These are phyloP conservation scores for Campodea augens DNA, from an alignment of 1,140 invertebrate species.

Conservation along the genomic window DNA sequence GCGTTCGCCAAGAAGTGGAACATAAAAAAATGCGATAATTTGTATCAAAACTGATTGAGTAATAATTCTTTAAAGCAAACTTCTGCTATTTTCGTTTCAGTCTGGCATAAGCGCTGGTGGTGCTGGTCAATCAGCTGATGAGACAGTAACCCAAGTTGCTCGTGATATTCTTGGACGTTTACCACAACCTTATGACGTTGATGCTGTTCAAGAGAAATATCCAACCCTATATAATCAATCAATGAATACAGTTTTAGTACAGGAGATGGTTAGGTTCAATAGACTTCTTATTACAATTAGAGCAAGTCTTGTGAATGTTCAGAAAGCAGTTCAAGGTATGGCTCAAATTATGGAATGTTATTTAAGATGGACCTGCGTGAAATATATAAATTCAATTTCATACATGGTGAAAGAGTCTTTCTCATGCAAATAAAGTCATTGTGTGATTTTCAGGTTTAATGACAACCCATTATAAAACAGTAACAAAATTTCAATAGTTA, in stretches of 20 bases:
- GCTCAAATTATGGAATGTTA: conserved; percentile 4
- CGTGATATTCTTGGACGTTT: conserved; percentile 48
- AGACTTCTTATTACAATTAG: conserved; percentile 51
- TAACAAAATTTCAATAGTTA: too few species aligned
- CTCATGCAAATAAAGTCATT: too few species aligned
- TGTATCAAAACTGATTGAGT: not conserved
- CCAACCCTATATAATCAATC: conserved; percentile 63
- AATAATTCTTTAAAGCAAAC: not conserved
- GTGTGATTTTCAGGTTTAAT: too few species aligned
- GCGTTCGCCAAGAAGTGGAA: too few species aligned
- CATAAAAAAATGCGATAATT: too few species aligned
- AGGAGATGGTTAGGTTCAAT: conserved; percentile 84
- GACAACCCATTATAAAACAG: too few species aligned
- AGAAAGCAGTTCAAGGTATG: conserved; percentile 71
- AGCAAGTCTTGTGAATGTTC: conserved; percentile 54
- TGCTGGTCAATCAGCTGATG: conserved; percentile 36
- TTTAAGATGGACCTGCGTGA: conserved; percentile 11
- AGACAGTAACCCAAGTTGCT: conserved; percentile 46
- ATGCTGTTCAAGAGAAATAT: conserved; percentile 45
- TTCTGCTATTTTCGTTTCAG: conserved; percentile 13
- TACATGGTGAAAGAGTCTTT: too few species aligned
- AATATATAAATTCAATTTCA: conserved; percentile 6
- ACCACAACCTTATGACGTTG: conserved; percentile 49
- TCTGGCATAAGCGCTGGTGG: conserved; percentile 24
- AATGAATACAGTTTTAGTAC: conserved; percentile 82